Evolutionary conservation across 2,113 vertebrate species (phyloP).

Genomic region (Malurus cyaneus): DNA sequence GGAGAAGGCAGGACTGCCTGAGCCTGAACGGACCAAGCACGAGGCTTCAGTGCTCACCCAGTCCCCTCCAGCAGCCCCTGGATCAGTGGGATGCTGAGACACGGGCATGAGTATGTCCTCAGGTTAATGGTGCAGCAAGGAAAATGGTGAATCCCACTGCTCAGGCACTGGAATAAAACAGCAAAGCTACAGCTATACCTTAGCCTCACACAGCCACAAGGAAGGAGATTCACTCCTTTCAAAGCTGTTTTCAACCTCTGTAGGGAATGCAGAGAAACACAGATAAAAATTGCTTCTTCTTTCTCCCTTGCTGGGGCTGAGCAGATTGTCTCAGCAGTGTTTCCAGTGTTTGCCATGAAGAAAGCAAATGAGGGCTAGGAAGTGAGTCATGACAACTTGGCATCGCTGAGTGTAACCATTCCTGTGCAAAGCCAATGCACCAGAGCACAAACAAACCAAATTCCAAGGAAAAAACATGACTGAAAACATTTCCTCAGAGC

Average conservation of each 20-base stretch:
- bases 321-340: conserved; percentile 62
- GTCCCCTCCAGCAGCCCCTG: neutral
- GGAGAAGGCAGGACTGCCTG: neutral
- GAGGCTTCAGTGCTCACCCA: neutral
- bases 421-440: neutral
- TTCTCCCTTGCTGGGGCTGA: conserved; percentile 13
- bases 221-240: neutral
- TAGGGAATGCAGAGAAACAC: neutral
- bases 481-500: neutral
- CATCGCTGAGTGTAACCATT: neutral
- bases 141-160: neutral
- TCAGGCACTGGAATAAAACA: neutral
- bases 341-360: neutral
- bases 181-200: neutral
- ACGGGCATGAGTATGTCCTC: rapidly evolving
- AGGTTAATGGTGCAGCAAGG: neutral
- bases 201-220: neutral
- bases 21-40: neutral
- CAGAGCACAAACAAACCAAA: neutral
- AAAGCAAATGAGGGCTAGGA: conserved; percentile 23
- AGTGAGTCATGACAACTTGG: conserved; percentile 25
- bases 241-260: neutral
- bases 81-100: neutral
- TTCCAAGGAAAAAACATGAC: rapidly evolving
- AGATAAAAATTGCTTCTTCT: neutral